These are phyloP conservation scores for Metridium senile DNA, from an alignment of 92 coral and sea anemone genomes.

Conservation along the genomic window DNA sequence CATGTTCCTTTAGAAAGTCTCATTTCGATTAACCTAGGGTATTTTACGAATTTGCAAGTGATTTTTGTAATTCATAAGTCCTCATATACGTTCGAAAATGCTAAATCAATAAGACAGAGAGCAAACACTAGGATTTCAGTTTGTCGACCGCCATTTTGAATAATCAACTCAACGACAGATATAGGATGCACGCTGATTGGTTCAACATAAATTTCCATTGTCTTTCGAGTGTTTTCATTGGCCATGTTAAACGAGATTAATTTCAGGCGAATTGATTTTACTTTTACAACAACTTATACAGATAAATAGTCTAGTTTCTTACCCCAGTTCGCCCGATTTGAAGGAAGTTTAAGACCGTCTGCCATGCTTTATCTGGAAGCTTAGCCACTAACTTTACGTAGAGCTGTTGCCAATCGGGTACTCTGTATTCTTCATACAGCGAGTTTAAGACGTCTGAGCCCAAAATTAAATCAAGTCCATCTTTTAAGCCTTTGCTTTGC, in stretches of 20 bases:
- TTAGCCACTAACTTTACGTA: slow-evolving; percentile 35
- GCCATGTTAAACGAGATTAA: not conserved
- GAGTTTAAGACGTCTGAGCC: slow-evolving; percentile 4
- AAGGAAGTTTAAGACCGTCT: slow-evolving; percentile 29
- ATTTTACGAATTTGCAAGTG: not conserved
- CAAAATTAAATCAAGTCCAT: slow-evolving; percentile 23
- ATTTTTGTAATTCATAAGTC: not conserved
- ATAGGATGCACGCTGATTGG: not conserved
- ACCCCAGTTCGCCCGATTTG: slow-evolving; percentile 39
- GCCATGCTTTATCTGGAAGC: slow-evolving; percentile 46
- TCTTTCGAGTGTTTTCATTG: not conserved
- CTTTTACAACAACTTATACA: too few relatives aligned
- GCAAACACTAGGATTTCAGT: not conserved
- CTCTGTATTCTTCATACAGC: not conserved
- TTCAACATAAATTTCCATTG: not conserved
- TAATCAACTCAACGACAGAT: not conserved
- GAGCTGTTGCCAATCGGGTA: slow-evolving; percentile 48
- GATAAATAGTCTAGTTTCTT: not conserved
- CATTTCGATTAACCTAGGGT: not conserved
- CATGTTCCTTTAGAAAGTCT: not conserved
- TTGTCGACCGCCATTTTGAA: not conserved
- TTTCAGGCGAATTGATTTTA: not conserved
- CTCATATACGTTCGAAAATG: not conserved
- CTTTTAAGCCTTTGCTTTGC: slow-evolving; percentile 18
- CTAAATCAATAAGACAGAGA: not conserved